phyloP scores from a whole-genome alignment of 2,797 vertebrate genomes.

The Pseudochirops cupreus region DNA sequence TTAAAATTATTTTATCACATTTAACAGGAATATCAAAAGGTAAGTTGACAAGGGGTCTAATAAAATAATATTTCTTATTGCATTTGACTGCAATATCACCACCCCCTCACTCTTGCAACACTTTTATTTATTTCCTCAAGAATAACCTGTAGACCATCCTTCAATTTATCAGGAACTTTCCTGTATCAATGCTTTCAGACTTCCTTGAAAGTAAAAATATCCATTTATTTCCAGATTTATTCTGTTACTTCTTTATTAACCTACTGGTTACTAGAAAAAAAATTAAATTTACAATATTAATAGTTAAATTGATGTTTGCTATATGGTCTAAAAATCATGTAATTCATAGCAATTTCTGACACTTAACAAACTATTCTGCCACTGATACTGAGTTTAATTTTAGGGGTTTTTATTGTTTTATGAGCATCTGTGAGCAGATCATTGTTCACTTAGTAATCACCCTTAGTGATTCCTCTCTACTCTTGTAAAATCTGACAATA shows the following conservation, averaged over 20 bases:
- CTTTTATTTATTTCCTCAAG: not conserved
- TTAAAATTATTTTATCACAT: no score
- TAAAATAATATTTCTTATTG: not conserved
- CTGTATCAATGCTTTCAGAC: not conserved
- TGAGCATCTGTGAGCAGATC: not conserved
- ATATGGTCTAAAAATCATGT: not conserved
- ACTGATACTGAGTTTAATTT: not conserved
- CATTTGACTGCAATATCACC: not conserved
- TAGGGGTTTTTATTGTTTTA: not conserved
- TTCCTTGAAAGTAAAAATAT: not conserved
- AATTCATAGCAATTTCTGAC: not conserved
- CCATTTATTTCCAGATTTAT: not conserved
- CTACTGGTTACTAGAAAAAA: not conserved
- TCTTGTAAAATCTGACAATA: not conserved
- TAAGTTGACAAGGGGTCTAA: not conserved
- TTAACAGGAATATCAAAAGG: not conserved
- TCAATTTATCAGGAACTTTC: not conserved
- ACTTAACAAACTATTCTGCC: not conserved
- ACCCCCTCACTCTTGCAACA: not conserved
- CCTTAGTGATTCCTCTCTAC: not conserved
- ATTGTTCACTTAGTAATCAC: not conserved
- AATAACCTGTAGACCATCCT: not conserved
- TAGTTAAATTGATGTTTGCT: not conserved
- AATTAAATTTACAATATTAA: not conserved
- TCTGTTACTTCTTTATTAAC: not conserved